Conservation (phyloP, 2,888 invertebrate genomes). For the Cheilosia impressa region DNA sequence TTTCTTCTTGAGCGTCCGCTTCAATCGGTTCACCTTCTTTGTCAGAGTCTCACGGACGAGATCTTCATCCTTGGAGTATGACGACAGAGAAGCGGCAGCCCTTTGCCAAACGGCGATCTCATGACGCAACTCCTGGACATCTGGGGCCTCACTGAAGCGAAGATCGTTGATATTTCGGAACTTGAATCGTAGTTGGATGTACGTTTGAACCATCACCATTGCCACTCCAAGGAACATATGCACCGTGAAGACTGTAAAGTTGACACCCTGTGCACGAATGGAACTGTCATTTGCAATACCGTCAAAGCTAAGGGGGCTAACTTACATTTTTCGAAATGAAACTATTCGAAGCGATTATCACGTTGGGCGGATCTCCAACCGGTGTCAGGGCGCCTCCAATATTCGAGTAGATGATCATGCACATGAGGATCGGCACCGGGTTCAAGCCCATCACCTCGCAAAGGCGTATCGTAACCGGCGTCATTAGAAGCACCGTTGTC, state of each 20-base stretch:
- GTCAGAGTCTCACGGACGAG: conserved; percentile 90
- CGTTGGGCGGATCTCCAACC: conserved; percentile 93
- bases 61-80: conserved; percentile 94
- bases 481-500: conserved; percentile 90
- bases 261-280: conserved; percentile 85
- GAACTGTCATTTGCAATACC: neutral
- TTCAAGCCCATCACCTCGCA: conserved; percentile 95
- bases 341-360: conserved; percentile 83
- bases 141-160: conserved; percentile 89
- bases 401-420: conserved; percentile 95
- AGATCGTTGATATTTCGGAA: conserved; percentile 90
- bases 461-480: conserved; percentile 91
- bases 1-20: conserved; percentile 86
- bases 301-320: neutral
- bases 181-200: conserved; percentile 89
- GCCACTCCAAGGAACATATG: conserved; percentile 93
- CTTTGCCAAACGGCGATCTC: conserved; percentile 94
- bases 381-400: conserved; percentile 96
- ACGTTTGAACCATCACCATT: conserved; percentile 88
- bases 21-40: conserved; percentile 89
- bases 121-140: conserved; percentile 89
- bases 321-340: conserved; percentile 83
- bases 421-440: conserved; percentile 94
- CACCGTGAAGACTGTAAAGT: conserved; percentile 91
- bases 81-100: conserved; percentile 90